A percentile compares a stretch with the other conserved stretches of the same genome.
These are phyloP conservation scores for Psephotus haematonotus DNA, from an alignment of 2,113 vertebrate species.

Conservation along the genomic window DNA sequence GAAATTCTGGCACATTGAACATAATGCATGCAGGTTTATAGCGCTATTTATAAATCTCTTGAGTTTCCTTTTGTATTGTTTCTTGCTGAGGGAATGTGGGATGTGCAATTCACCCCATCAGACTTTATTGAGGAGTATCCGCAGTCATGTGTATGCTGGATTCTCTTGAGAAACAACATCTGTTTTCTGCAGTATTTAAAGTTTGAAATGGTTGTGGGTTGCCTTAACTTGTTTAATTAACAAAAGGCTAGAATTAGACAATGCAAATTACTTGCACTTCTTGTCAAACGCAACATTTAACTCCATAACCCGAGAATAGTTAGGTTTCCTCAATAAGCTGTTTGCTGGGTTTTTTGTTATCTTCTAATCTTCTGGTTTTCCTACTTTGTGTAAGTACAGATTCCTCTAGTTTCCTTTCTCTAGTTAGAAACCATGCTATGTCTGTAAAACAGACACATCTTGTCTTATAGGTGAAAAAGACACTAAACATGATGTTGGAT, in stretches of 20 bases:
- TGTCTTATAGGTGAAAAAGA: conserved; percentile 18
- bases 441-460: background rate
- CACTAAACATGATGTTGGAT: background rate
- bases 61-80: conserved; percentile 38
- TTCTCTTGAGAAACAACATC: conserved; percentile 54
- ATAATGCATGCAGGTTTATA: conserved; percentile 11
- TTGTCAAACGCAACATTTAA: background rate
- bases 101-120: conserved; percentile 1
- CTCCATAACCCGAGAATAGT: background rate
- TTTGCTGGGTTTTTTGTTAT: background rate
- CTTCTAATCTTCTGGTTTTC: background rate
- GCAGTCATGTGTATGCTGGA: background rate
- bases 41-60: conserved; percentile 23
- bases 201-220: background rate
- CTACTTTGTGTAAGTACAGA: background rate
- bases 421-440: background rate
- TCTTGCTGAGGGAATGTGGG: conserved; percentile 28
- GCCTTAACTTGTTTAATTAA: conserved; percentile 14
- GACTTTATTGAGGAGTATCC: conserved; percentile 43
- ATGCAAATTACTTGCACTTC: background rate
- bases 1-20: background rate
- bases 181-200: conserved; percentile 45
- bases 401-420: background rate
- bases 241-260: background rate
- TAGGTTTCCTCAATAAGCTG: background rate